Conservation (phyloP, 2,888 invertebrate species). For the Aphodius granarius region DNA sequence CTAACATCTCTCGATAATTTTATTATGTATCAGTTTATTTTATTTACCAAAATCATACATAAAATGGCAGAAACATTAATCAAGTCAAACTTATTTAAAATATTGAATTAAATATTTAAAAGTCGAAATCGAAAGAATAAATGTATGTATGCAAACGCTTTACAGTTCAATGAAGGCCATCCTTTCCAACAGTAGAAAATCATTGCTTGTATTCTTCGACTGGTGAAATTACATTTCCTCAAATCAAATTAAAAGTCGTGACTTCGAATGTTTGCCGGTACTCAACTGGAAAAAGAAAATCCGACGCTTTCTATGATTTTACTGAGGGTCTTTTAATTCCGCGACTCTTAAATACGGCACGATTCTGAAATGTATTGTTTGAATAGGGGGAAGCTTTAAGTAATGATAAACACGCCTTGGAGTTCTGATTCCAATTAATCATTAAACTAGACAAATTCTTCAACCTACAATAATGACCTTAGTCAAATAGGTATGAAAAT, state of each 20-base stretch:
- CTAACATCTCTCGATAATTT: too few species aligned
- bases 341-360: not conserved
- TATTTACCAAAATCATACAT: too few species aligned
- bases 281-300: not conserved
- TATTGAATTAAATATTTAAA: too few species aligned
- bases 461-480: too few species aligned
- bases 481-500: too few species aligned
- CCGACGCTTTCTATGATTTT: not conserved
- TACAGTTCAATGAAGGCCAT: not conserved
- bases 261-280: not conserved
- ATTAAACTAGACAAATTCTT: not conserved
- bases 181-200: not conserved
- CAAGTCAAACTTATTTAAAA: too few species aligned
- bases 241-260: not conserved
- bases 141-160: not conserved
- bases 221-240: not conserved
- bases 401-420: not conserved
- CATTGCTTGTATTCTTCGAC: not conserved
- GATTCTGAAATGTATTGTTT: not conserved
- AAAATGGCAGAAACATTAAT: too few species aligned
- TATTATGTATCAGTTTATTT: too few species aligned
- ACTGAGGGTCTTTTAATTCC: not conserved
- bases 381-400: not conserved
- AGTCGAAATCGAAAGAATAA: too few species aligned
- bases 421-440: too few species aligned